phyloP scores from a whole-genome alignment of 2,797 vertebrate species.

The Syndactyla subalaris region DNA sequence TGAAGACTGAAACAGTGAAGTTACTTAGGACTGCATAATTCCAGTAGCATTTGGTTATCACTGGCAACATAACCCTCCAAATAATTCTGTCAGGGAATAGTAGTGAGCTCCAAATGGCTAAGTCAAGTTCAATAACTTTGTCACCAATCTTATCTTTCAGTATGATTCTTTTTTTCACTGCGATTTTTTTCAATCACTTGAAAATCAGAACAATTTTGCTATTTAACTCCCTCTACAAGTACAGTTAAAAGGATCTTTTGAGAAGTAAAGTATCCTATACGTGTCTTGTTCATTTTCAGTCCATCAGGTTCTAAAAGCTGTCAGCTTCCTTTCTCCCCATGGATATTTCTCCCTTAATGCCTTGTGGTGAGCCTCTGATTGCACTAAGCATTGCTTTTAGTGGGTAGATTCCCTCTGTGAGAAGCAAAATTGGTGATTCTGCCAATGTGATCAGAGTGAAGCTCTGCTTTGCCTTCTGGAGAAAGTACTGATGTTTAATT shows the following conservation, averaged over 20 bases:
- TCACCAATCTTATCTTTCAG: background rate
- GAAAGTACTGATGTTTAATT: slow-evolving; percentile 24
- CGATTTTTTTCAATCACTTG: background rate
- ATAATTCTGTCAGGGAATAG: background rate
- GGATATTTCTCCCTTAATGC: slow-evolving; percentile 25
- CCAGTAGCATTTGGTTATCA: background rate
- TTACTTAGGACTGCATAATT: background rate
- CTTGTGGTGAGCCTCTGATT: slow-evolving; percentile 25
- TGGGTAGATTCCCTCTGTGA: background rate
- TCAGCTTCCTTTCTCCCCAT: slow-evolving; percentile 17
- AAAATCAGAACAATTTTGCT: background rate
- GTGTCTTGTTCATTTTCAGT: slow-evolving; percentile 24
- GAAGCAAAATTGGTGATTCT: background rate
- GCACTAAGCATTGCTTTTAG: slow-evolving; percentile 24
- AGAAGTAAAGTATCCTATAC: background rate
- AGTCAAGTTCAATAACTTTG: background rate
- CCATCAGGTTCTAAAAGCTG: slow-evolving; percentile 5
- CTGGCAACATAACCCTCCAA: background rate
- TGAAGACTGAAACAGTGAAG: background rate
- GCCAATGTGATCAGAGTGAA: background rate
- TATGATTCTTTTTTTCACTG: background rate
- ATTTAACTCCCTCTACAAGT: background rate
- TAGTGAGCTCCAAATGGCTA: background rate
- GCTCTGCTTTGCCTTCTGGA: slow-evolving; percentile 3
- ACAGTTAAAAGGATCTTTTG: background rate